A percentile compares a stretch with the other conserved stretches of the same genome.
Evolutionary conservation across 2,888 invertebrate genomes (phyloP).

Genomic region (Synergus itoensis): DNA sequence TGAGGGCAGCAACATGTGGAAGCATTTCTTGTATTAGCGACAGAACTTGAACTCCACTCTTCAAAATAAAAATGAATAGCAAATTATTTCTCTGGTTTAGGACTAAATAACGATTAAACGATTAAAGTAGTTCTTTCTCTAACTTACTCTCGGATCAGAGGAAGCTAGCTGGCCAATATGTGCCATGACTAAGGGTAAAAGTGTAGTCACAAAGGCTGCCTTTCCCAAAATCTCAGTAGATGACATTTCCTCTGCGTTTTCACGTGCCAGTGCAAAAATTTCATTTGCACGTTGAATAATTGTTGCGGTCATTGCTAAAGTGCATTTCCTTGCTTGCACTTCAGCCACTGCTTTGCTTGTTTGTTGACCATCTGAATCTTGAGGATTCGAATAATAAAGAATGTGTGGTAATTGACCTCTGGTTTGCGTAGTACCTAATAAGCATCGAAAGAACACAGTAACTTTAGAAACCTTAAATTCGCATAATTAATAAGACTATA

Average conservation of each 20-base stretch:
- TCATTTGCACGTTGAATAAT: slow-evolving; percentile 89
- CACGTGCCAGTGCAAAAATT: slow-evolving; percentile 87
- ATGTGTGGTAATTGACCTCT: slow-evolving; percentile 97
- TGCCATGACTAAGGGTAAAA: slow-evolving; percentile 91
- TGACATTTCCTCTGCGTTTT: slow-evolving; percentile 83
- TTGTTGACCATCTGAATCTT: slow-evolving; percentile 81
- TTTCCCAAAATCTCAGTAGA: slow-evolving; percentile 81
- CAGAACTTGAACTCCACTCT: slow-evolving; percentile 92
- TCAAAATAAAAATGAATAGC: slow-evolving; percentile 63
- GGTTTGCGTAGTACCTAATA: slow-evolving; percentile 88
- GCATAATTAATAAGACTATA: background rate
- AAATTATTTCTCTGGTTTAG: slow-evolving; percentile 35
- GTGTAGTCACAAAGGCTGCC: slow-evolving; percentile 84
- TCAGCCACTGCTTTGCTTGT: slow-evolving; percentile 81
- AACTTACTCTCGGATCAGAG: slow-evolving; percentile 88
- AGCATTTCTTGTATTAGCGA: slow-evolving; percentile 92
- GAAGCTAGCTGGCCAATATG: slow-evolving; percentile 90
- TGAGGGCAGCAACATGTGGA: slow-evolving; percentile 92
- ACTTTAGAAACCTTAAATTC: background rate
- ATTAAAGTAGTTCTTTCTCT: background rate
- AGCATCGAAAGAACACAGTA: background rate
- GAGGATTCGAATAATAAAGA: slow-evolving; percentile 90
- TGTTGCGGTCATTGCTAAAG: slow-evolving; percentile 87
- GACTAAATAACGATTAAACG: slow-evolving; percentile 9
- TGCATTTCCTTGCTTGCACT: slow-evolving; percentile 84